Evolutionary conservation across 1,140 invertebrate species (phyloP), one percentile per base, ranked within the genome.

Genomic region (Ylistrum balloti): DNA sequence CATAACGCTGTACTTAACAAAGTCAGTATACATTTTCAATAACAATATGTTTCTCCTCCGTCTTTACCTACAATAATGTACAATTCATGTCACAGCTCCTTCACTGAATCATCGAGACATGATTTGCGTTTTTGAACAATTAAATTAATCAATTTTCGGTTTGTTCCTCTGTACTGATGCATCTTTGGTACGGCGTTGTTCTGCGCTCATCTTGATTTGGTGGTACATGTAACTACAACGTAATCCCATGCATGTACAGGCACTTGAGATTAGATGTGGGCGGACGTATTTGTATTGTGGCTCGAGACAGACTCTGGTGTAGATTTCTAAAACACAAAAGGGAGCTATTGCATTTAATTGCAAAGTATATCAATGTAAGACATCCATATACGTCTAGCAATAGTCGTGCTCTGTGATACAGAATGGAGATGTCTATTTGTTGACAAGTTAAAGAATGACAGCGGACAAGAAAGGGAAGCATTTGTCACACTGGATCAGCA

Each of bases 271-370:
- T 74, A 7, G n/a, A 74, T 74, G 56, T 74, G 56, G 56, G 56
- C 56, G 56, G 56, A 28, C 56, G 22, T 74, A 74, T 74, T 74
- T 74, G 56, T 74, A 74, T 74, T 74, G 56, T 74, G n/a, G 22
- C 56, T 28, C 56, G n/a, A 74, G 56, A 74, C 56, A 74, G 56
- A 74, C 56, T 74, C 56, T 74, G n/a, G 56, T 74, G 56, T 74
- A 28, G 56, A 74, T 74, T 74, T 74, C 22, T 74, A 74, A 74
- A 74, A 74, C 56, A 74, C 56, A 74, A 74, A 74, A 74, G 56
- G 56, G 56, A 74, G 9, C 56, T 74, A 28, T n/a, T 28, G 22
- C 56, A 74, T 74, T 74, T 74, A 74, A 74, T 74, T 74, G 56
- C 56, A 22, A n/a, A 74, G 56, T 28, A 3, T n/a, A 74, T 74